Evolutionary conservation across 1,140 invertebrate genomes (phyloP), one percentile per base, ranked within the genome.

Genomic region (Eueides isabella): DNA sequence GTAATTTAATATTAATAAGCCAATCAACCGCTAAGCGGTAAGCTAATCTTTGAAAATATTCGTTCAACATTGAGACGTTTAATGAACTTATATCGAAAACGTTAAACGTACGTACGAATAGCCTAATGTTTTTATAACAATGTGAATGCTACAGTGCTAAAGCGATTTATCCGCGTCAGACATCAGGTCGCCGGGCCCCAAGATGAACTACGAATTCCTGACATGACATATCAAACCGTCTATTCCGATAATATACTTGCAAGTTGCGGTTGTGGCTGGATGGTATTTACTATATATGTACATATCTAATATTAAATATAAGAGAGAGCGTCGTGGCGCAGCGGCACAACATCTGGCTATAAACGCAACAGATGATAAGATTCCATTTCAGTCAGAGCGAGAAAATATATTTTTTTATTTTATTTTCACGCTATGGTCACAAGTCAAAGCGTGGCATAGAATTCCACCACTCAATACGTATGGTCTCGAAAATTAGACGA

Each of bases 131-230:
- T 23, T 30, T 67, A 55, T 48, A 69, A 61, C 48, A 61, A 55
- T 30, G 61, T 26, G 23, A 65, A 35, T 14, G 33, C 29, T 33
- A 31, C 55, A 44, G 48, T 41, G 23, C 68, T 71, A 64, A 55
- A 67, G 35, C 67, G 33, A 70, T 72, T 76, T 71, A 77, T 72
- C 62, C 69, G 55, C 41, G 67, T 73, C 72, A 79, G 77, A 80
- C 79, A 74, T 61, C 67, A 70, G 12, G 79, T 70, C 77, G 74
- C 79, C 76, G 66, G 71, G 73, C 62, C 76, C 62, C 62, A 48
- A 62, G 63, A 73, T 65, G 35, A 33, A 75, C 65, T 31, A 55
- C 44, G 48, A 75, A 78, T 78, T 72, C 66, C 72, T 69, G 62
- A 61, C 70, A 30, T 72, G 73, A 78, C 73, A 78, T 78, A 75